Evolutionary conservation across 2,113 vertebrate genomes (phyloP).

Genomic region (Tragelaphus buxtoni): DNA sequence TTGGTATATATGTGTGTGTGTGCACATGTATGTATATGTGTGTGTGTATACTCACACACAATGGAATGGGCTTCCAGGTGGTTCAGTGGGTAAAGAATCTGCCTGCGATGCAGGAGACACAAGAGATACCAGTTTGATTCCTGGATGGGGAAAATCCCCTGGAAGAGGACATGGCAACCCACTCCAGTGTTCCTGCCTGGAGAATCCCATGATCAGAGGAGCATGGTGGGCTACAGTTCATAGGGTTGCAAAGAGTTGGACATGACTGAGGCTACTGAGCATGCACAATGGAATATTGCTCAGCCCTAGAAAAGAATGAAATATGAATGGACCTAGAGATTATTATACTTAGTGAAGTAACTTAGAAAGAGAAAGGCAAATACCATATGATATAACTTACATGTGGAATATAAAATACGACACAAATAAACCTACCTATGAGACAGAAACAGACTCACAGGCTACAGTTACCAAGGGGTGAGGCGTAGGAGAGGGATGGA

Average conservation of each 20-base stretch:
- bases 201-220: neutral
- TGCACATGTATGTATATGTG: fast-evolving
- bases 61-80: neutral
- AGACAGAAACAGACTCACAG: neutral
- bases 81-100: neutral
- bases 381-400: neutral
- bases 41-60: neutral
- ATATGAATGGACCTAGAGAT: neutral
- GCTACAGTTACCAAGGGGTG: neutral
- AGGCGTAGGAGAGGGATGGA: neutral
- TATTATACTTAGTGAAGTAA: neutral
- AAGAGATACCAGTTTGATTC: neutral
- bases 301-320: neutral
- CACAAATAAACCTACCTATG: neutral
- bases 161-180: neutral
- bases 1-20: fast-evolving
- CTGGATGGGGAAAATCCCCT: neutral
- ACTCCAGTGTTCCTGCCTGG: neutral
- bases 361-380: neutral
- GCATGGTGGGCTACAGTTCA: neutral
- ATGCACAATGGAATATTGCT: neutral
- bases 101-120: neutral
- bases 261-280: fast-evolving
- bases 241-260: neutral
- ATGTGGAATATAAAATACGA: neutral